These are phyloP conservation scores for Clistopyga incitator DNA, from an alignment of 2,888 invertebrate species.

Conservation along the genomic window DNA sequence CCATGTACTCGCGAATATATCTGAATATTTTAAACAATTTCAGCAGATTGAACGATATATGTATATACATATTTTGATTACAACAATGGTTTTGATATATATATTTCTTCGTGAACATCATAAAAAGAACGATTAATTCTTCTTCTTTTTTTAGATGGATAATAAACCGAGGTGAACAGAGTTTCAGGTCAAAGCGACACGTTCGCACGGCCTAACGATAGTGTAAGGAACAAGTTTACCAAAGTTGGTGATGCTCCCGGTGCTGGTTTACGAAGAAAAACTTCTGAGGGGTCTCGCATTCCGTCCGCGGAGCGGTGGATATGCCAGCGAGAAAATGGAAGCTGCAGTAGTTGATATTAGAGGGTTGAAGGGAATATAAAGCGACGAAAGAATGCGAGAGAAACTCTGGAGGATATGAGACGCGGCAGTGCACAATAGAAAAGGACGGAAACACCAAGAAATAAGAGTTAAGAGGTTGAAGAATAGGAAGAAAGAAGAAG, in stretches of 20 bases:
- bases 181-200: constrained; percentile 2
- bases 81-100: background rate
- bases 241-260: constrained; percentile 18
- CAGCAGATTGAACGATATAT: background rate
- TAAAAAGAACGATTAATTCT: background rate
- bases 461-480: constrained; percentile 42
- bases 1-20: background rate
- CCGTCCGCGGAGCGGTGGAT: background rate
- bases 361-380: constrained; percentile 24
- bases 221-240: constrained; percentile 18
- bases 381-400: constrained; percentile 21
- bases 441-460: constrained; percentile 26
- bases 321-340: constrained; percentile 28
- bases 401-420: constrained; percentile 18
- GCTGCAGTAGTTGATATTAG: constrained; percentile 40
- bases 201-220: background rate
- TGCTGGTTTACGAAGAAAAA: constrained; percentile 5
- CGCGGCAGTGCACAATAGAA: constrained; percentile 1
- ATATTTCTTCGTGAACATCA: background rate
- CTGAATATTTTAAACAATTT: constrained; percentile 31
- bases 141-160: background rate
- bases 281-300: constrained; percentile 17
- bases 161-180: background rate
- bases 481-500: constrained; percentile 41
- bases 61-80: background rate